A percentile compares a stretch with the other conserved stretches of the same genome.
Evolutionary conservation across 2,113 vertebrate species (phyloP).

Genomic region (Ibidorhyncha struthersii): DNA sequence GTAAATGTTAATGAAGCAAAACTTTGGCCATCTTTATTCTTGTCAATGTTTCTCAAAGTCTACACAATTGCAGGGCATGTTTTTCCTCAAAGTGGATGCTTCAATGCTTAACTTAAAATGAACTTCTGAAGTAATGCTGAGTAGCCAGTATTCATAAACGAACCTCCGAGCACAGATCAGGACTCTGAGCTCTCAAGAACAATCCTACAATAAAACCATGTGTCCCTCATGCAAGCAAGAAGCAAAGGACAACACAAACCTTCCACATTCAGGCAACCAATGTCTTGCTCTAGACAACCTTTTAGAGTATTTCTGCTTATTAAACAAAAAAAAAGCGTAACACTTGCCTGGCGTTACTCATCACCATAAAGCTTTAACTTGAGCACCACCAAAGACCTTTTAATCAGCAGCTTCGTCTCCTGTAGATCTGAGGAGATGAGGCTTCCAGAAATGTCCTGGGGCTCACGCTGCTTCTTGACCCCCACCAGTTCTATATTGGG

Average conservation of each 20-base stretch:
- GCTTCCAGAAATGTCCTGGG: not conserved
- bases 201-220: not conserved
- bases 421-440: not conserved
- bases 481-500: not conserved
- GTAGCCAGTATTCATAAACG: not conserved
- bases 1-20: slow-evolving; percentile 55
- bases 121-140: not conserved
- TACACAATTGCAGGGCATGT: not conserved
- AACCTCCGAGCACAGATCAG: fast-evolving
- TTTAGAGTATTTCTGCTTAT: not conserved
- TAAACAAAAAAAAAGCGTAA: not conserved
- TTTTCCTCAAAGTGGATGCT: not conserved
- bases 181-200: not conserved
- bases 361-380: not conserved
- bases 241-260: not conserved
- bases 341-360: not conserved
- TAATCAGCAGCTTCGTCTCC: not conserved
- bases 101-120: not conserved
- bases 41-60: not conserved
- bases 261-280: not conserved
- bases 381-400: not conserved
- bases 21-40: not conserved
- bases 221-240: not conserved
- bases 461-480: not conserved
- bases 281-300: not conserved